Evolutionary conservation across 1,140 invertebrate species (phyloP).

Genomic region (Polypedilum vanderplanki): DNA sequence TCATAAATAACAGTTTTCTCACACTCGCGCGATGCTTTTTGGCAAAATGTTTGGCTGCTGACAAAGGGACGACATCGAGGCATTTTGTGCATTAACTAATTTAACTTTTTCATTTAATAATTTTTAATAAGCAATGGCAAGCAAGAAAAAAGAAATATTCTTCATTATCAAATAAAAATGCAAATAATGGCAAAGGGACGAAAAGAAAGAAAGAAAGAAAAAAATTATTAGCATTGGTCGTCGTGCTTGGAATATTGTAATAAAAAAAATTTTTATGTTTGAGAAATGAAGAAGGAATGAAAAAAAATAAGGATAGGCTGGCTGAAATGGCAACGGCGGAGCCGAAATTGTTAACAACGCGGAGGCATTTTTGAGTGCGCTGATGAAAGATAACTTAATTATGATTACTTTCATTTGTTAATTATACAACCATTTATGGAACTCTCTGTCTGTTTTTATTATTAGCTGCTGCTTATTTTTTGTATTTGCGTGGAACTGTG

Average conservation of each 20-base stretch:
- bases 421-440: slow-evolving; percentile 21
- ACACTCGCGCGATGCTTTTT: background rate
- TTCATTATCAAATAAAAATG: background rate
- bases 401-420: slow-evolving; percentile 25
- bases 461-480: too few relatives aligned
- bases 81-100: too few relatives aligned
- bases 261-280: slow-evolving; percentile 15
- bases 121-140: too few relatives aligned
- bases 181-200: slow-evolving; percentile 17
- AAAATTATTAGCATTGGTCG: slow-evolving; percentile 3
- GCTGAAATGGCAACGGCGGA: background rate
- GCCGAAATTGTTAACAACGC: too few relatives aligned
- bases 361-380: background rate
- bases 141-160: background rate
- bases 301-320: slow-evolving; percentile 15
- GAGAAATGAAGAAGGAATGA: background rate
- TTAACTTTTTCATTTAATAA: too few relatives aligned
- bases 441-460: too few relatives aligned
- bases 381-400: slow-evolving; percentile 28
- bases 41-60: background rate
- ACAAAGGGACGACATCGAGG: too few relatives aligned
- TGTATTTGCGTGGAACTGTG: too few relatives aligned
- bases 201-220: too few relatives aligned
- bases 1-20: slow-evolving; percentile 8
- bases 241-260: background rate